These are phyloP conservation scores for Smutsia temminckii DNA, from an alignment of 2,797 vertebrate species.

Conservation along the genomic window DNA sequence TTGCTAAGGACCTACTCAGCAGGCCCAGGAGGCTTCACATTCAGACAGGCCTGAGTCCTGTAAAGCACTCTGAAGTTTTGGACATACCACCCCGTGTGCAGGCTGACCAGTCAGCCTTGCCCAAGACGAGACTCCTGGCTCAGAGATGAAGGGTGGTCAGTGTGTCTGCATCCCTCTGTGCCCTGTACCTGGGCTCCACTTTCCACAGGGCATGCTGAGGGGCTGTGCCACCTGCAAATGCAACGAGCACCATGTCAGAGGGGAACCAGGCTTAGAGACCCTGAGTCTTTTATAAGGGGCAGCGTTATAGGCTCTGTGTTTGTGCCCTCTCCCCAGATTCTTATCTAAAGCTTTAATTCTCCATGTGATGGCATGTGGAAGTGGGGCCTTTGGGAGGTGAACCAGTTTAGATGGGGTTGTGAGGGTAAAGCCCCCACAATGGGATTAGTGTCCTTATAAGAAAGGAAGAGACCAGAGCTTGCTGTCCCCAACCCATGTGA, in stretches of 20 bases:
- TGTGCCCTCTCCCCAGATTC: background rate
- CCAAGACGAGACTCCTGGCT: background rate
- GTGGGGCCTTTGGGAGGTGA: background rate
- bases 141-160: background rate
- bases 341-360: too few species aligned
- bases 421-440: background rate
- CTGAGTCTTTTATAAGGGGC: background rate
- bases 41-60: too few species aligned
- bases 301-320: background rate
- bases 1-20: accelerated
- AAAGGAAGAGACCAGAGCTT: background rate
- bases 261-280: background rate
- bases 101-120: too few species aligned
- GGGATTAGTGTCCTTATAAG: background rate
- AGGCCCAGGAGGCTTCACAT: accelerated
- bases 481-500: accelerated
- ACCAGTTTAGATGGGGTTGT: background rate
- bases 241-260: accelerated
- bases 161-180: too few species aligned
- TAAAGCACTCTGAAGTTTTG: too few species aligned
- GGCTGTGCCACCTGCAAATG: accelerated
- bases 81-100: background rate
- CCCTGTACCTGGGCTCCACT: accelerated
- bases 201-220: accelerated
- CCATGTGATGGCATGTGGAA: background rate